Percentiles rank a stretch among this genome's conserved stretches.
Evolutionary conservation across 2,888 invertebrate species (phyloP).

Genomic region (Acronicta psi): DNA sequence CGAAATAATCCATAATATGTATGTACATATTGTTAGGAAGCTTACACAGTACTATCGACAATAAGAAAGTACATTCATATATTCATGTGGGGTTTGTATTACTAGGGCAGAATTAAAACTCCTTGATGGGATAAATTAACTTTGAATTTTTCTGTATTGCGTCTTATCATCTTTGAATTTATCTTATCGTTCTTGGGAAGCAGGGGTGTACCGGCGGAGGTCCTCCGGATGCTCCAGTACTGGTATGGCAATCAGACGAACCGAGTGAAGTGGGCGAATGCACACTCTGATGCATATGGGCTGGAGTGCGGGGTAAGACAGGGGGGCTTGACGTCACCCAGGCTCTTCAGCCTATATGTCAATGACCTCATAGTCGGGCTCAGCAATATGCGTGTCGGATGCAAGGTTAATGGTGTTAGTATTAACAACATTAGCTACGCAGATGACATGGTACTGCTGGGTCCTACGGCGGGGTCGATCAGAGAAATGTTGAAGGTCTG

Average conservation of each 20-base stretch:
- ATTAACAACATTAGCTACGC: too few relatives aligned
- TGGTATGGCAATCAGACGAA: conserved; percentile 4
- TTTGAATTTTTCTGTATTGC: too few relatives aligned
- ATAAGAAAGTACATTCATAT: neutral
- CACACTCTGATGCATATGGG: neutral
- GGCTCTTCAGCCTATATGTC: conserved; percentile 1
- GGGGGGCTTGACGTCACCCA: neutral
- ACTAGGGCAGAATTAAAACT: too few relatives aligned
- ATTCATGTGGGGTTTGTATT: too few relatives aligned
- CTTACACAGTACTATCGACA: neutral
- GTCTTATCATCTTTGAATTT: too few relatives aligned
- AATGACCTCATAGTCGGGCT: neutral
- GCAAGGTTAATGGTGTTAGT: neutral
- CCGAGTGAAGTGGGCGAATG: too few relatives aligned
- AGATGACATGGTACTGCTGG: neutral
- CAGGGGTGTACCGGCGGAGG: too few relatives aligned
- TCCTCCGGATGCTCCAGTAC: neutral
- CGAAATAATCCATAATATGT: conserved; percentile 17
- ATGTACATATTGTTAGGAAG: neutral
- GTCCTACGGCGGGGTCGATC: neutral
- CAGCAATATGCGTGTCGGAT: neutral
- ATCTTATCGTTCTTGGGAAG: too few relatives aligned
- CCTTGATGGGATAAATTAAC: too few relatives aligned
- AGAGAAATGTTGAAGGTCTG: neutral
- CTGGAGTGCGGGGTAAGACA: neutral